Evolutionary conservation across 2,888 invertebrate genomes (phyloP).

Genomic region (Choristoneura rosaceana): DNA sequence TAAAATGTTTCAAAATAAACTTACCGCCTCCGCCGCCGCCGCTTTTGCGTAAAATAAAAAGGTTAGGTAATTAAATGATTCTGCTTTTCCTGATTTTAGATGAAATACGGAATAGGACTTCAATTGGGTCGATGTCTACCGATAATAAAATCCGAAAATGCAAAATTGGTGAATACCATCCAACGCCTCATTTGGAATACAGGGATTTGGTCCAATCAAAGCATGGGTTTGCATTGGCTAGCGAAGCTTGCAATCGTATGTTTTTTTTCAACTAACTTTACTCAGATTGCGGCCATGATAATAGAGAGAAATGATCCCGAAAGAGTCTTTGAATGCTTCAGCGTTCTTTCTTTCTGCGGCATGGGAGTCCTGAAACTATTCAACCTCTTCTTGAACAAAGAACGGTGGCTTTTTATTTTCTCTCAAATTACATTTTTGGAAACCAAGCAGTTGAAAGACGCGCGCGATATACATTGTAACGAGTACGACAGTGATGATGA

Average conservation of each 20-base stretch:
- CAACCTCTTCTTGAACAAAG: constrained; percentile 53
- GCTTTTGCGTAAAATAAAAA: too few species aligned
- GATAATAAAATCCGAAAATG: constrained; percentile 1
- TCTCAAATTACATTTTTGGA: constrained; percentile 57
- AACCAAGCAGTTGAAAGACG: constrained; percentile 50
- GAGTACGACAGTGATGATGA: constrained; percentile 53
- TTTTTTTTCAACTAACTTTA: constrained; percentile 53
- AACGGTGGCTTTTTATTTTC: constrained; percentile 59
- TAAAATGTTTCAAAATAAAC: too few species aligned
- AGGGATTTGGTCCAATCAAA: constrained; percentile 53
- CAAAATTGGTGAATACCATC: constrained; percentile 38
- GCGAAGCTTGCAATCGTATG: constrained; percentile 54
- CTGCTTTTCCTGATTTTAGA: neutral
- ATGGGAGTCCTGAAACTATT: constrained; percentile 68
- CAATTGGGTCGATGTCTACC: constrained; percentile 17
- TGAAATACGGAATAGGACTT: neutral
- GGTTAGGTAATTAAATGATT: neutral
- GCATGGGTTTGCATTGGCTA: constrained; percentile 49
- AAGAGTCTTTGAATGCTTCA: constrained; percentile 66
- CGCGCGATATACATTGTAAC: constrained; percentile 22
- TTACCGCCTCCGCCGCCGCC: too few species aligned
- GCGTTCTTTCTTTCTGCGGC: constrained; percentile 64
- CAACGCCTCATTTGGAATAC: constrained; percentile 47
- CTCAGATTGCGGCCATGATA: constrained; percentile 59
- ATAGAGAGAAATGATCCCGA: constrained; percentile 56